Evolutionary conservation across 1,140 invertebrate species (phyloP), one percentile per base, ranked within the genome.

Genomic region (Leucophenga varia): DNA sequence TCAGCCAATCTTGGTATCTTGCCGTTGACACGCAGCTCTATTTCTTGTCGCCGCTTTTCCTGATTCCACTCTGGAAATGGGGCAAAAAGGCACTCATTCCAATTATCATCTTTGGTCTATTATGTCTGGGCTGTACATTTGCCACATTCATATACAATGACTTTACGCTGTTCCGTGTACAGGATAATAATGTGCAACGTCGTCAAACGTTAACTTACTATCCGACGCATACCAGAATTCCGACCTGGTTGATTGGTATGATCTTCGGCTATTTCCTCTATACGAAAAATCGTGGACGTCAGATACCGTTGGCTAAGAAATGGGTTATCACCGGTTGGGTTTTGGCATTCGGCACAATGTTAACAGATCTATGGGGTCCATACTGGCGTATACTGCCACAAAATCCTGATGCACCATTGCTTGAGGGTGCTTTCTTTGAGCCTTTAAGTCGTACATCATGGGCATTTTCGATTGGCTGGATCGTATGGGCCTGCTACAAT

Each of bases 1-100:
- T 95, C 82, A 88, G 88, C 39, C 90, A 91, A 80, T 87, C 89
- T 0, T 95, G 92, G 92, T 95, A 93, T 60, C 77, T 95, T 40
- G 72, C 91, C 4, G 90, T 89, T 43, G 91, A 95, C 67, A 91
- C 90, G 34, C 91, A 93, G 70, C 78, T 93, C 43, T 92, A 91
- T 72, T 78, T 91, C 49, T 70, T 92, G 2, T 86, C 88, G 14
- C 86, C 90, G 1, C 74, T 90, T 14, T 80, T 94, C 53, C 81
- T 91, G 40, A 87, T 85, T 61, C 80, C 82, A 3, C 64, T 88
- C 31, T 86, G 83, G 81, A 82, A 79, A 52, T 86, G 82, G 80
- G 77, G 79, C 41, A 80, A 80, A 60, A 67, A 80, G 42, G 86
- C 86, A 0, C 64, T 83, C 44, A 63, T 77, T 40, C 67, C 86